Base-by-base conservation (phyloP, 2,888 invertebrate genomes). In the Meliscaeva auricollis region DNA sequence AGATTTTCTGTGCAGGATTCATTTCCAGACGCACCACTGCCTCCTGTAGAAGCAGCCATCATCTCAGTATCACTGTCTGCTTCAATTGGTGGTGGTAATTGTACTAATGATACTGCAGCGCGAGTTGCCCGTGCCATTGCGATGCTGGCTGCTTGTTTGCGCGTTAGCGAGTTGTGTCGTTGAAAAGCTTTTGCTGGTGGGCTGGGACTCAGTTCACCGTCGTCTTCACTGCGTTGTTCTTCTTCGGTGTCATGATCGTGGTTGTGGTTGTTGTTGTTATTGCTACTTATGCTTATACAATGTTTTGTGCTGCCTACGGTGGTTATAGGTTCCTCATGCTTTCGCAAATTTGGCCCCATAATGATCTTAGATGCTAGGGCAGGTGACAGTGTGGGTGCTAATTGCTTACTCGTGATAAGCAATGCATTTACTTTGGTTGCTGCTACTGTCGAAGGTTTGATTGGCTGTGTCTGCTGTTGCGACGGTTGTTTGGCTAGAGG, bases 81-180 rank as follows among this genome's bases (percentile, higher is more conserved):
- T 89, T 96, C 96, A 80, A 95, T 93, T 15, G 97, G 97, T 11
- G 97, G 97, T 62, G 97, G 97, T 73, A 97, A 93, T 90, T 96
- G 96, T 11, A 96, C 96, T 81, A 97, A 92, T 66, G 96, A 95
- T 38, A 95, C 96, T 7, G 96, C 96, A 87, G 95, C 95, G 85
- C 95, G 93, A 13, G 94, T 94, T 22, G 91, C 91, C 3, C 94
- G 93, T 38, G 94, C 93, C 91, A 94, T 91, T 87, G 94, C 91
- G 74, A 94, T 94, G 1, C 94, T 94, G 1, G 94, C 93, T 15
- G 94, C 94, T 38, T 94, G 93, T 89, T 94, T 94, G 77, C 94
- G 91, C 17, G 94, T 94, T 32, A 94, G 90, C 85, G 94, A 94
- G 89, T 94, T 94, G 90, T 94, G 94, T 0, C 94, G 93, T 90